These are phyloP conservation scores for Leptoclinus maculatus DNA, from an alignment of 2,797 vertebrate genomes.

Conservation along the genomic window DNA sequence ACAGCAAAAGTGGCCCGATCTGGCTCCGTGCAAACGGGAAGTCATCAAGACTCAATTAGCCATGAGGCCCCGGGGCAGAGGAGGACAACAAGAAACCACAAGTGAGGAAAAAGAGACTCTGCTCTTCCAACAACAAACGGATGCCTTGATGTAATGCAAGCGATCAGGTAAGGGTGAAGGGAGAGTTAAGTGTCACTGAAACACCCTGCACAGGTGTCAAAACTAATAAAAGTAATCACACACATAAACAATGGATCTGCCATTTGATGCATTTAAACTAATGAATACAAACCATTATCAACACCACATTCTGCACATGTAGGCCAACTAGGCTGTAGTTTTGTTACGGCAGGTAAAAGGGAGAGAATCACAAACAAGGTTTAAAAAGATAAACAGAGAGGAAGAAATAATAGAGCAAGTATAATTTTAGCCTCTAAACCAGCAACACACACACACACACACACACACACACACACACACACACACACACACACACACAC, in stretches of 20 bases:
- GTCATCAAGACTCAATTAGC: constrained; percentile 31
- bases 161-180: neutral
- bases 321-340: neutral
- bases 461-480: neutral
- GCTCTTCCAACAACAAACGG: constrained; percentile 4
- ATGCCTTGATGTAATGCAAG: constrained; percentile 1
- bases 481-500: neutral
- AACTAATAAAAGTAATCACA: neutral
- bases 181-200: neutral
- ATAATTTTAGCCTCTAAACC: no score
- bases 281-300: neutral
- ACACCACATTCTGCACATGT: neutral
- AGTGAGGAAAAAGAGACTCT: neutral
- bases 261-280: neutral
- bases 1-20: constrained; percentile 30
- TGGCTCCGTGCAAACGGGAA: constrained; percentile 13
- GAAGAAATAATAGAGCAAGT: neutral
- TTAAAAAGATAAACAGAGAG: neutral
- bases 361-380: neutral
- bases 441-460: no score
- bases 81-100: constrained; percentile 30
- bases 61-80: constrained; percentile 4
- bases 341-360: neutral
- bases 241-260: neutral
- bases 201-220: constrained; percentile 5